Base-by-base conservation (phyloP, 2,797 vertebrate species). In the Danio kyathit region DNA sequence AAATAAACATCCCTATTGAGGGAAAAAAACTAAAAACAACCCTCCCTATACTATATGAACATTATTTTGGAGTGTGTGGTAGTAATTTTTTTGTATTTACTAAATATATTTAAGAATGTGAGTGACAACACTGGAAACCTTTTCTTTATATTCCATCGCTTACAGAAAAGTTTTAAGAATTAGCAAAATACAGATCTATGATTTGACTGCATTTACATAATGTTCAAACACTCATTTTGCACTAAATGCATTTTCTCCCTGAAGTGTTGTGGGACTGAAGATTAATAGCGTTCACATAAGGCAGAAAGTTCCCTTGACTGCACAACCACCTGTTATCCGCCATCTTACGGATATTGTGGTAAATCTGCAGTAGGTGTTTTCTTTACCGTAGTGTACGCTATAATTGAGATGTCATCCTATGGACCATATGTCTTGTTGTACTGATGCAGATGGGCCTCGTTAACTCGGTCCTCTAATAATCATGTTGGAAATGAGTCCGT, bases 381-480 rank as follows among this genome's bases (percentile, higher is more conserved):
- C 10, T 80, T 76, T 84, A 86, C 79, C 79, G 74, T 56, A 61
- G 83, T 70, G 66, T 70, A 81, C 78, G 57, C 75, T 82, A 76
- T 85, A 86, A 86, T 86, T 87, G 72, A 73, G 84, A 76, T 81
- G 73, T 87, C 86, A 78, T 77, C 82, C 74, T 79, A 82, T 60
- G 72, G 82, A 79, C 93, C 94, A 94, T 94, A 93, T 95, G 93
- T 88, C 84, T 59, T 2, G 29, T 81, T 40, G 82, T 86, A 84
- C 87, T 71, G 85, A 80, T 87, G 83, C 93, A 93, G 92, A 92
- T 93, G 92, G 91, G 83, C 44, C 84, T 86, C 77, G 74, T 90
- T 89, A 88, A 88, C 90, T 89, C 90, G 86, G 87, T 88, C 81
- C 81, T 77, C 79, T 93, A 94, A 94, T 94, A 90, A 95, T 85